phyloP scores from a whole-genome alignment of 2,113 vertebrate species.

The Plecotus auritus region DNA sequence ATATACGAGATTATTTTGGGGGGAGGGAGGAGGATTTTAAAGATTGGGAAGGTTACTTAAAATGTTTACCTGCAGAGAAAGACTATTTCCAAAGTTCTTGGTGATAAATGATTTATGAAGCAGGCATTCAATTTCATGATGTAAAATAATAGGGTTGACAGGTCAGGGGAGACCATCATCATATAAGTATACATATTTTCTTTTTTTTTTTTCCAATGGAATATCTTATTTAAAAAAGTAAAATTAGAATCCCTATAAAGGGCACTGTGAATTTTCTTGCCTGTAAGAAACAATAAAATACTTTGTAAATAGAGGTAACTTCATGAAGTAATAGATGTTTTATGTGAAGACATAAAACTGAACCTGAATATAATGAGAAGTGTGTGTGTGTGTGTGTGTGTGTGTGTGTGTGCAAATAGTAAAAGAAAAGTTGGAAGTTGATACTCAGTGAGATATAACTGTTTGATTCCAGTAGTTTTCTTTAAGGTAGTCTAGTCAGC shows the following conservation, averaged over 20 bases:
- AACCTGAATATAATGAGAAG: conserved; percentile 53
- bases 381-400: conserved; percentile 41
- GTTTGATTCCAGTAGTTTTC: conserved; percentile 65
- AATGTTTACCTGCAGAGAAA: conserved; percentile 33
- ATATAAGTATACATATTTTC: not conserved
- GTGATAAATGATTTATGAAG: conserved; percentile 58
- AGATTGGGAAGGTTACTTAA: not conserved
- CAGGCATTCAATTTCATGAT: conserved; percentile 53
- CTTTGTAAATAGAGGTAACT: conserved; percentile 65
- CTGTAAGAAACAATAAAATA: conserved; percentile 62
- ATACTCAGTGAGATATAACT: conserved; percentile 54
- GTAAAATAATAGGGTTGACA: conserved; percentile 48
- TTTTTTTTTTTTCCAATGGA: conserved; percentile 48
- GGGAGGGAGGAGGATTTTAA: not conserved
- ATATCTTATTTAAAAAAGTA: conserved; percentile 52
- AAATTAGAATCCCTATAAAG: conserved; percentile 64
- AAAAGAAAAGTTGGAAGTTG: conserved; percentile 69
- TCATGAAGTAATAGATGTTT: conserved; percentile 72
- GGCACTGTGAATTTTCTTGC: conserved; percentile 47
- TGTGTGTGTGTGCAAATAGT: conserved; percentile 44
- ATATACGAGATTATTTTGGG: not conserved
- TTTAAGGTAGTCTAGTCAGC: conserved; percentile 71
- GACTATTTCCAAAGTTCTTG: conserved; percentile 49
- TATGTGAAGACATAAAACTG: conserved; percentile 64
- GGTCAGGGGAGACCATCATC: not conserved